Evolutionary conservation across 2,888 invertebrate species (phyloP).

Genomic region (Mythimna impura): DNA sequence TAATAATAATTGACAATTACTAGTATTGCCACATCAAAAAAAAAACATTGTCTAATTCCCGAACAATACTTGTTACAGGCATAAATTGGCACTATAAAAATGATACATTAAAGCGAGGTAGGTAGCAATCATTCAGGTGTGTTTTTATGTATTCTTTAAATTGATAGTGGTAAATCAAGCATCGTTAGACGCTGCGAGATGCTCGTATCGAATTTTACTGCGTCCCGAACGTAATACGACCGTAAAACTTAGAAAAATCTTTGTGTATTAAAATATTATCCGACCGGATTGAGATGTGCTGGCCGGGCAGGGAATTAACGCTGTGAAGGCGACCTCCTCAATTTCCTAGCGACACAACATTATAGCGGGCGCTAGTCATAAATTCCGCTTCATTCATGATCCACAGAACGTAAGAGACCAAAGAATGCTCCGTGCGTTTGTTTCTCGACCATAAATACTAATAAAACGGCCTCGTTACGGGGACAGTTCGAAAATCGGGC

Average conservation of each 20-base stretch:
- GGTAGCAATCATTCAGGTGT: slow-evolving; percentile 82
- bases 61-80: slow-evolving; percentile 62
- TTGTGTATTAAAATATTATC: slow-evolving; percentile 77
- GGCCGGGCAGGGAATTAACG: slow-evolving; percentile 47
- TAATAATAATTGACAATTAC: slow-evolving; percentile 77
- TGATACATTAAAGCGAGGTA: slow-evolving; percentile 76
- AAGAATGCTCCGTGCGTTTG: slow-evolving; percentile 82
- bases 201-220: slow-evolving; percentile 88
- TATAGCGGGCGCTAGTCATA: slow-evolving; percentile 85
- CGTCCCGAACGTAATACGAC: slow-evolving; percentile 80
- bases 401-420: slow-evolving; percentile 74
- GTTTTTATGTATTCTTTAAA: slow-evolving; percentile 84
- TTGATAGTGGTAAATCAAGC: slow-evolving; percentile 88
- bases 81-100: slow-evolving; percentile 79
- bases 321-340: slow-evolving; percentile 68
- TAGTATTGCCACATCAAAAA: slow-evolving; percentile 61
- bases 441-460: slow-evolving; percentile 89
- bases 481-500: slow-evolving; percentile 90
- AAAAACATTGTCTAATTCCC: slow-evolving; percentile 46
- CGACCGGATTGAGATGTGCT: slow-evolving; percentile 75
- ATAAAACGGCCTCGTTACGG: slow-evolving; percentile 89
- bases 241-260: slow-evolving; percentile 88
- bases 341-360: slow-evolving; percentile 77
- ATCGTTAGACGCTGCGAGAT: slow-evolving; percentile 82
- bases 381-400: slow-evolving; percentile 88